Conservation (phyloP, 2,888 invertebrate genomes). For the Thyatira batis region DNA sequence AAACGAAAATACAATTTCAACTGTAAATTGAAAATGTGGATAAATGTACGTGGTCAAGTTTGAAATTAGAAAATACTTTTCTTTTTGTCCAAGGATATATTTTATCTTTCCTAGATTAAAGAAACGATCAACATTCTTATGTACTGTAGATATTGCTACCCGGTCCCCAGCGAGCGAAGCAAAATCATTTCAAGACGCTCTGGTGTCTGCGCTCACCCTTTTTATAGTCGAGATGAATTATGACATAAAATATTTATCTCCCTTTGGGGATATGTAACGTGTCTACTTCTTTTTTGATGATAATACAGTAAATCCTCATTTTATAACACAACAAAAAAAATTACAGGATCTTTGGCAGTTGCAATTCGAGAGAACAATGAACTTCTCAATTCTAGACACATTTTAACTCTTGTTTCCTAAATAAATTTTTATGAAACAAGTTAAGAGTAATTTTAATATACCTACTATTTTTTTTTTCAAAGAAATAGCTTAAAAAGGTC, state of each 20-base stretch:
- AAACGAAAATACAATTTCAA: background rate
- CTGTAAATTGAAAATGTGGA: background rate
- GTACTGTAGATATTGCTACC: constrained; percentile 37
- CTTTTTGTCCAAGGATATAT: constrained; percentile 6
- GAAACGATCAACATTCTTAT: constrained; percentile 48
- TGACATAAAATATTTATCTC: constrained; percentile 77
- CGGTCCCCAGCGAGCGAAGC: constrained; percentile 49
- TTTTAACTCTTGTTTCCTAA: background rate
- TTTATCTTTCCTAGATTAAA: constrained; percentile 52
- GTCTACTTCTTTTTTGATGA: constrained; percentile 66
- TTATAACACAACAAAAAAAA: constrained; percentile 57
- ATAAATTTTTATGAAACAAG: background rate
- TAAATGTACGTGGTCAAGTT: background rate
- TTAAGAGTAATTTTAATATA: background rate
- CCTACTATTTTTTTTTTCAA: too few species aligned
- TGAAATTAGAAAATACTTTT: background rate
- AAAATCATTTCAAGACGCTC: constrained; percentile 60
- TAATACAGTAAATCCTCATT: constrained; percentile 65
- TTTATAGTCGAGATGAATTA: constrained; percentile 73
- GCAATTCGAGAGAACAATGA: constrained; percentile 34
- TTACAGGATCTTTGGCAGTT: constrained; percentile 42
- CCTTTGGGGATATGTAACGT: constrained; percentile 67
- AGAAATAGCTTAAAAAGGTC: too few species aligned
- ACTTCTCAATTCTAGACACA: constrained; percentile 15
- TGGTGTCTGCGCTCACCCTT: constrained; percentile 63